A percentile compares a stretch with the other conserved stretches of the same genome.
Evolutionary conservation across 1,140 invertebrate species (phyloP).

Genomic region (Liolophura sinensis): DNA sequence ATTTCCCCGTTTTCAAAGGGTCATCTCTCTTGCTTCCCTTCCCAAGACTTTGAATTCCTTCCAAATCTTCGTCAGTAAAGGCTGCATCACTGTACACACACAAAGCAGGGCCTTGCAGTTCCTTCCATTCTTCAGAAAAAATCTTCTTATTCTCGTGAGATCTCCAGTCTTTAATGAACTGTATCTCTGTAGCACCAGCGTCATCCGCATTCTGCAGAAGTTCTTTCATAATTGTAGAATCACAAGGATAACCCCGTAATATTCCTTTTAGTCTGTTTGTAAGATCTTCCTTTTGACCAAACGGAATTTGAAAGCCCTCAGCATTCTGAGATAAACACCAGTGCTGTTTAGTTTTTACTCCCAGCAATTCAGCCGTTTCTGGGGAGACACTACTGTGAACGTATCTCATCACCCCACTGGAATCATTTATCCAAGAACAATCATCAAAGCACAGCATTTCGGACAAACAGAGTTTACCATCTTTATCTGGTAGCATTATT

Average conservation of each 20-base stretch:
- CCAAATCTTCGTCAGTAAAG: constrained; percentile 45
- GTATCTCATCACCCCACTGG: constrained; percentile 14
- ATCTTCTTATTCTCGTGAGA: constrained; percentile 25
- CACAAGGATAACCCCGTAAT: constrained; percentile 43
- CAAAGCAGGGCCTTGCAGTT: constrained; percentile 46
- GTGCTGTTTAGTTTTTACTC: constrained; percentile 31
- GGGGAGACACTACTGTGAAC: constrained; percentile 25
- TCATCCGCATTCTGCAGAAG: constrained; percentile 61
- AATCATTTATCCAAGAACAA: constrained; percentile 10
- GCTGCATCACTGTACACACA: constrained; percentile 48
- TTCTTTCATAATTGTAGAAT: constrained; percentile 42
- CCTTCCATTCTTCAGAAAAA: constrained; percentile 26
- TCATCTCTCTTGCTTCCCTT: constrained; percentile 43
- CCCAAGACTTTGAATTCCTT: constrained; percentile 47
- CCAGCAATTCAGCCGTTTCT: constrained; percentile 20
- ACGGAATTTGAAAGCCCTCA: constrained; percentile 20
- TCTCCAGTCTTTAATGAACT: constrained; percentile 46
- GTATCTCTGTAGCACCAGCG: constrained; percentile 47
- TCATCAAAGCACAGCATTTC: constrained; percentile 29
- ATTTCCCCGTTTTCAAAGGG: constrained; percentile 43
- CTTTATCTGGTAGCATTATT: background rate
- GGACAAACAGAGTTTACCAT: background rate
- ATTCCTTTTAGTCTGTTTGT: constrained; percentile 42
- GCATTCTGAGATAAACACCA: background rate
- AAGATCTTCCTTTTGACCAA: constrained; percentile 48